A percentile compares a stretch with the other conserved stretches of the same genome.
Evolutionary conservation across 1,140 invertebrate genomes (phyloP).

Genomic region (Micrasema longulum): DNA sequence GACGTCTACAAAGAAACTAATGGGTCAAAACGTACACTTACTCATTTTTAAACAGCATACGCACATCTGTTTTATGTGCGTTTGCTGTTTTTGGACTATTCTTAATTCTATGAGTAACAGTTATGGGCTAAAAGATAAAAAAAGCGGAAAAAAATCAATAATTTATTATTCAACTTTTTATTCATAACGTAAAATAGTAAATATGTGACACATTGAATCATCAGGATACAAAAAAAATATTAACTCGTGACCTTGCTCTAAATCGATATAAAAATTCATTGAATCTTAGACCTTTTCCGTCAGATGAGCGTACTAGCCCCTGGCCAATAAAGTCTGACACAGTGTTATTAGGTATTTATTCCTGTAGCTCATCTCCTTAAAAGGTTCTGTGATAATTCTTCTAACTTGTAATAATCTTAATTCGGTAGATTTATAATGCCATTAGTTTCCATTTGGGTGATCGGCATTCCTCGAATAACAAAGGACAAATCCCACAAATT

Average conservation of each 20-base stretch:
- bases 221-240: no score
- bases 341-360: background rate
- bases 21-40: no score
- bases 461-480: slow-evolving; percentile 9
- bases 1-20: no score
- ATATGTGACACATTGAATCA: no score
- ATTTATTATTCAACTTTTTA: no score
- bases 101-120: no score
- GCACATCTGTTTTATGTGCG: no score
- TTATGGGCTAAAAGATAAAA: no score
- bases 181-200: no score
- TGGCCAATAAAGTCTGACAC: background rate
- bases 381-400: slow-evolving; percentile 1
- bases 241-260: background rate
- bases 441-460: slow-evolving; percentile 15
- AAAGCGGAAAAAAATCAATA: no score
- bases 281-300: background rate
- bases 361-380: background rate
- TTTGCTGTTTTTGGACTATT: no score
- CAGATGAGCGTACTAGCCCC: background rate
- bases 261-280: background rate
- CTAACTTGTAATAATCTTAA: slow-evolving; percentile 13
- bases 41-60: no score
- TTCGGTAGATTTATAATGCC: slow-evolving; percentile 18
- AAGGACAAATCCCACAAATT: slow-evolving; percentile 14